phyloP scores from a whole-genome alignment of 2,888 invertebrate genomes.

The Orthosia cruda region DNA sequence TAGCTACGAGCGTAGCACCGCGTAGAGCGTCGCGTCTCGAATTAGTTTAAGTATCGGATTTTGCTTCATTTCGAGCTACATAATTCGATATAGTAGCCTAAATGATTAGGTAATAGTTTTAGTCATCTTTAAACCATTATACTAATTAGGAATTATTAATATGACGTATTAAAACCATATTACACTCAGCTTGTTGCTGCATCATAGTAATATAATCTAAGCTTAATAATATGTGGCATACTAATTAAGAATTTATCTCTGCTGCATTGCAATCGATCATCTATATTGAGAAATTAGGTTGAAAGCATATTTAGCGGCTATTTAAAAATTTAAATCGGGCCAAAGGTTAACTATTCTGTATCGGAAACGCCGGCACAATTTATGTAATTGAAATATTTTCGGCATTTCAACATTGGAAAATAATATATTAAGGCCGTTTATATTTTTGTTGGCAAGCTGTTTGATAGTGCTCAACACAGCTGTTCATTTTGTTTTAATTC shows the following conservation, averaged over 20 bases:
- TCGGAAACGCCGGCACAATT: slow-evolving; percentile 10
- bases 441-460: slow-evolving; percentile 4
- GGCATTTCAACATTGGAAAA: slow-evolving; percentile 1
- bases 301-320: slow-evolving; percentile 49
- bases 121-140: neutral
- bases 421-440: neutral
- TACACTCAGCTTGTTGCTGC: neutral
- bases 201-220: neutral
- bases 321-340: slow-evolving; percentile 59
- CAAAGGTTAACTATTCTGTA: slow-evolving; percentile 35
- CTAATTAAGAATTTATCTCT: slow-evolving; percentile 5
- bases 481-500: neutral
- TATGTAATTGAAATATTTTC: slow-evolving; percentile 42
- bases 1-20: slow-evolving; percentile 34
- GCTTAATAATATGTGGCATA: neutral
- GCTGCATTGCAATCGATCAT: slow-evolving; percentile 36
- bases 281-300: slow-evolving; percentile 65
- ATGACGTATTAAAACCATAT: too few relatives aligned
- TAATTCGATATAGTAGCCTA: too few relatives aligned
- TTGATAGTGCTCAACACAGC: neutral
- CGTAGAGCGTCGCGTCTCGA: neutral
- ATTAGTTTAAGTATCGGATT: neutral
- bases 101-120: too few relatives aligned
- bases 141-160: neutral
- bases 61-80: neutral